These are phyloP conservation scores for Leucoraja ocellata DNA, from an alignment of 2,797 vertebrate species.

Conservation along the genomic window DNA sequence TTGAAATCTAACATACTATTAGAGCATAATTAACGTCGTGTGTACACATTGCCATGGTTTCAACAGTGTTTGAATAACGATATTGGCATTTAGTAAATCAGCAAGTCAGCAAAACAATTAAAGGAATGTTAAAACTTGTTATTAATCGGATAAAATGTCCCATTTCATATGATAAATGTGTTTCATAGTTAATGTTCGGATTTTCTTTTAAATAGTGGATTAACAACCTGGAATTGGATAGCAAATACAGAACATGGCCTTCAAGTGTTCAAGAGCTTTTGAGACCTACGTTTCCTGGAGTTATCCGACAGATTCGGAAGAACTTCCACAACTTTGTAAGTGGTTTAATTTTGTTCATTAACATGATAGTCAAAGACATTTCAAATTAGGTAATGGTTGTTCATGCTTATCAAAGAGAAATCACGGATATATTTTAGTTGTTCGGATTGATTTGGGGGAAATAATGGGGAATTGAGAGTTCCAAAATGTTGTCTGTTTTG, in stretches of 20 bases:
- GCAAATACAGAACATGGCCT: conserved; percentile 83
- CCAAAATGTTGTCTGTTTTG: not conserved
- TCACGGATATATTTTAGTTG: not conserved
- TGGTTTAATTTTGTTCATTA: not conserved
- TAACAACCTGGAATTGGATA: conserved; percentile 87
- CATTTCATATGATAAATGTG: not conserved
- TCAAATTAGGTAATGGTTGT: not conserved
- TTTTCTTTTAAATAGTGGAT: conserved; percentile 72
- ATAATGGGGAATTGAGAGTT: not conserved
- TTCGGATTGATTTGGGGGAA: not conserved
- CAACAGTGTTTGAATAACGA: not conserved
- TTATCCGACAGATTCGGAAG: conserved; percentile 93
- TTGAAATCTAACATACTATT: not conserved
- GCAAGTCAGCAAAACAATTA: not conserved
- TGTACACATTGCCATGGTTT: not conserved
- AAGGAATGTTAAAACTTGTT: not conserved
- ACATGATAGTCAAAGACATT: not conserved
- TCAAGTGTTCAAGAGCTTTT: conserved; percentile 87
- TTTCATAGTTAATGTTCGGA: not conserved
- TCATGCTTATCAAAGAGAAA: not conserved
- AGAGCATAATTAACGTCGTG: not conserved
- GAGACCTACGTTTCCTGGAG: conserved; percentile 90
- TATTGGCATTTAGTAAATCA: not conserved
- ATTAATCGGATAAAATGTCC: not conserved
- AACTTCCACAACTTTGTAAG: conserved; percentile 94